Base-by-base conservation (phyloP, 92 coral and sea anemone species). In the Galaxea fascicularis region DNA sequence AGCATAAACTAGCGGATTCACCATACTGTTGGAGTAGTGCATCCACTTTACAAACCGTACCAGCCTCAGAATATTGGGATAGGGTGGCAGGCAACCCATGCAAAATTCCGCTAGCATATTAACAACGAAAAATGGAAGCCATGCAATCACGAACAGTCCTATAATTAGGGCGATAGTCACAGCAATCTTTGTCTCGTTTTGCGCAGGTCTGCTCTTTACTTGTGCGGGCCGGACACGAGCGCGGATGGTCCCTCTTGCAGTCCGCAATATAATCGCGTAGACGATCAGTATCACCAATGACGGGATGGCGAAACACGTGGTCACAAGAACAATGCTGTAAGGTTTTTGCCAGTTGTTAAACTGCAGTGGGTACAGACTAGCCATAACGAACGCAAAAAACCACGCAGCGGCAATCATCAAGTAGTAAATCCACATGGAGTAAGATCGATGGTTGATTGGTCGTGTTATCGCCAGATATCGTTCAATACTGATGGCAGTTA, bases 401-500 rank as follows among this genome's bases (percentile, higher is more conserved):
- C 98, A 94, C 1, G 95, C 98, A 0, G 81, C 21, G 1, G 85
- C 71, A 4, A 94, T 93, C 89, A 94, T 88, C 16, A 71, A 14
- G 72, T 90, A 80, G 82, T 92, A 94, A 8, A 83, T 79, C 56
- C 86, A 70, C 51, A 88, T 69, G 0, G 92, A 83, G 39, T 92
- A 91, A 5, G 91, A 80, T 59, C 98, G 85, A 47, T 94, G 98
- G 51, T 64, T 88, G 46, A 94, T 87, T 4, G 98, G 98, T 57
- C 95, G 92, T 1, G 97, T 90, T 45, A 95, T 91, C 8, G 98
- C 96, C 59, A 95, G 49, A 80, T 88, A 95, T 8, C 98, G 90
- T 74, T 95, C 98, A 16, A 94, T 83, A 63, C 98, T 94, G 77
- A 95, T 95, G 28, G 98, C 98, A n/a, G 98, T 94, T 10, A 95